phyloP scores from a whole-genome alignment of 2,888 invertebrate species.

The Falcaria lacertinaria region DNA sequence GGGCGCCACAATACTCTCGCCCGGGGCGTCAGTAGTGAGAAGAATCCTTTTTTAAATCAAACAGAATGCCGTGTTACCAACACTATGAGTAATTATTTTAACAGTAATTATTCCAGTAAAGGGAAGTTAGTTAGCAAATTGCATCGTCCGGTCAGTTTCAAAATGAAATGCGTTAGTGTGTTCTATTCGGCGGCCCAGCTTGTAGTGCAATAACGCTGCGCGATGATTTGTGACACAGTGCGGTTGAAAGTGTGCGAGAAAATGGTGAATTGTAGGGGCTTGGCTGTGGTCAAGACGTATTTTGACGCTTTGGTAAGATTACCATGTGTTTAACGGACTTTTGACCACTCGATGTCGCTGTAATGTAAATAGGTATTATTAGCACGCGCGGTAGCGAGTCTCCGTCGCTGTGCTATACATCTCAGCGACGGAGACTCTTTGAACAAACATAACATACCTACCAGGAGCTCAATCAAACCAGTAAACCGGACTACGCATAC shows the following conservation, averaged over 20 bases:
- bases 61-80: background rate
- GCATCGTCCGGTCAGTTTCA: constrained; percentile 60
- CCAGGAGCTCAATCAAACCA: too few species aligned
- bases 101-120: constrained; percentile 2
- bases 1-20: too few species aligned
- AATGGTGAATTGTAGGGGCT: constrained; percentile 61
- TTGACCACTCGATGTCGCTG: too few species aligned
- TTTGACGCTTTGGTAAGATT: constrained; percentile 59
- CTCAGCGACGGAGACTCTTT: too few species aligned
- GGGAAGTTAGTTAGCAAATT: constrained; percentile 36
- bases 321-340: too few species aligned
- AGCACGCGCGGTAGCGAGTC: too few species aligned
- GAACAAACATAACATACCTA: too few species aligned
- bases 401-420: too few species aligned
- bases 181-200: constrained; percentile 29
- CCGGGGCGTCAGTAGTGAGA: too few species aligned
- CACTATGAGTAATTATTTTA: constrained; percentile 7
- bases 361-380: too few species aligned
- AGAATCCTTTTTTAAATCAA: background rate
- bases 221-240: constrained; percentile 66
- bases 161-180: constrained; percentile 48
- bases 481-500: too few species aligned
- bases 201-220: constrained; percentile 3
- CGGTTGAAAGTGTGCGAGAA: constrained; percentile 66
- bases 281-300: constrained; percentile 63